These are phyloP conservation scores for Suncus etruscus DNA, from an alignment of 2,113 vertebrate genomes.

Conservation along the genomic window DNA sequence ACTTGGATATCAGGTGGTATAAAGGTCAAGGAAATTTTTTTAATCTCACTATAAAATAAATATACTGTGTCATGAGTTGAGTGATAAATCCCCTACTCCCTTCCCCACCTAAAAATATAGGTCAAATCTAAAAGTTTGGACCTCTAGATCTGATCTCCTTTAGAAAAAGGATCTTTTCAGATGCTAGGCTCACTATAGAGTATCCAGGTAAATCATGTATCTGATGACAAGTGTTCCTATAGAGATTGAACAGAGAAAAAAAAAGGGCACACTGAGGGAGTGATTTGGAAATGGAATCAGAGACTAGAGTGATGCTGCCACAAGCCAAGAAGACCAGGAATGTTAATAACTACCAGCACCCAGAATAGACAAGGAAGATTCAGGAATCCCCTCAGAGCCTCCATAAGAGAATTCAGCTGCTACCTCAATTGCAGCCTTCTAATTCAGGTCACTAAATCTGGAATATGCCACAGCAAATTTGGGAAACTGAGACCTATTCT, in stretches of 20 bases:
- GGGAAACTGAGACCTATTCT: no score
- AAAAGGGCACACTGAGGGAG: not conserved
- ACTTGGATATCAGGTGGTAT: not conserved
- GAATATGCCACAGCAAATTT: no score
- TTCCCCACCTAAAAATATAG: not conserved
- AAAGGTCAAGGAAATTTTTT: constrained; percentile 18
- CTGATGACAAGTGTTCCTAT: not conserved
- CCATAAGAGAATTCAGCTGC: not conserved
- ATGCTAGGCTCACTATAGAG: not conserved
- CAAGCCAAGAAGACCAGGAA: not conserved
- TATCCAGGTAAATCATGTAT: not conserved
- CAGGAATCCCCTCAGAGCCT: not conserved
- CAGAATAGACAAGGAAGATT: not conserved
- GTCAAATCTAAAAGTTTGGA: not conserved
- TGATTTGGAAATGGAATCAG: not conserved
- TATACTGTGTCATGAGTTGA: not conserved
- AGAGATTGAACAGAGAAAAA: not conserved
- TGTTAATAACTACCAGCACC: not conserved
- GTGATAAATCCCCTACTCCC: not conserved
- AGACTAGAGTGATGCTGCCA: not conserved
- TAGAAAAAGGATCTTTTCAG: not conserved
- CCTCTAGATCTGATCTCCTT: not conserved
- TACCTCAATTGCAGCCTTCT: not conserved
- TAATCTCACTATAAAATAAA: constrained; percentile 22
- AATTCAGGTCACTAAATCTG: not conserved